Percentiles rank a stretch among this genome's conserved stretches.
phyloP scores from a whole-genome alignment of 2,113 vertebrate genomes.

The Urocitellus parryii region DNA sequence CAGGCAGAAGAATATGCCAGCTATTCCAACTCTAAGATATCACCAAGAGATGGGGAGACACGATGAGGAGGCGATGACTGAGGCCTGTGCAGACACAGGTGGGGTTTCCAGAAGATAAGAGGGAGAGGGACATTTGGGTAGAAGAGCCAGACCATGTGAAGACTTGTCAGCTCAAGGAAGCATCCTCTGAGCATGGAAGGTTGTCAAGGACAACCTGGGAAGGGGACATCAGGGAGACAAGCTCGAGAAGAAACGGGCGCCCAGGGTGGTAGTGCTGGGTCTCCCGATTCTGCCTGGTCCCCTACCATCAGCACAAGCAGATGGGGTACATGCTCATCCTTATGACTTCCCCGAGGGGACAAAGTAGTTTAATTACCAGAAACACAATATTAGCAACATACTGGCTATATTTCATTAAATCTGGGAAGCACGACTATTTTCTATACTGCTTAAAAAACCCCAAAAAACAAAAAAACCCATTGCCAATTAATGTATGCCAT shows the following conservation, averaged over 20 bases:
- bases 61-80: background rate
- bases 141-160: background rate
- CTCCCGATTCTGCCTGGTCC: background rate
- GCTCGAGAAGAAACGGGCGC: background rate
- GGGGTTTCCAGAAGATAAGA: background rate
- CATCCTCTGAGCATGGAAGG: background rate
- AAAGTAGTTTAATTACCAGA: conserved; percentile 19
- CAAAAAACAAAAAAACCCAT: background rate
- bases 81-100: background rate
- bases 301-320: background rate
- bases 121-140: background rate
- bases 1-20: background rate
- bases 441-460: background rate
- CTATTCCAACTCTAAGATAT: background rate
- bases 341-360: background rate
- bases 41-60: background rate
- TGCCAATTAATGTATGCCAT: background rate
- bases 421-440: background rate
- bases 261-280: background rate
- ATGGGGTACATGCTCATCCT: background rate
- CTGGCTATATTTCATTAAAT: background rate
- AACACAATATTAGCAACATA: conserved; percentile 56
- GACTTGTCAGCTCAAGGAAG: background rate
- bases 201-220: background rate
- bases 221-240: background rate